Evolutionary conservation across 2,888 invertebrate genomes (phyloP).

Genomic region (Helicoverpa assulta): DNA sequence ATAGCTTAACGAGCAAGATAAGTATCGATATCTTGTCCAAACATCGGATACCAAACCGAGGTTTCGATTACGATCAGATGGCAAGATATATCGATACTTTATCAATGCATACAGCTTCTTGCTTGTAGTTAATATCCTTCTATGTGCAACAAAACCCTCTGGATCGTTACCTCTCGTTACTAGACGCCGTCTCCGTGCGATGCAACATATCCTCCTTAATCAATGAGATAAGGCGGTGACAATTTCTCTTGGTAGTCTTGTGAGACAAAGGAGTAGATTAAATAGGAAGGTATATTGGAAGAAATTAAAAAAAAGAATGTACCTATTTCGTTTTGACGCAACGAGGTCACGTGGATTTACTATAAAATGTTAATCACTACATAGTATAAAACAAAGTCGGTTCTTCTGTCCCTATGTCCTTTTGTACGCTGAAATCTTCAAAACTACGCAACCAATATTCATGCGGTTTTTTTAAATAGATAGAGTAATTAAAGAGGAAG

Average conservation of each 20-base stretch:
- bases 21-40: conserved; percentile 12
- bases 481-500: no score
- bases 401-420: no score
- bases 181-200: conserved; percentile 16
- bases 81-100: neutral
- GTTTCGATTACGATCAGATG: conserved; percentile 14
- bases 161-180: conserved; percentile 24
- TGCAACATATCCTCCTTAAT: conserved; percentile 62
- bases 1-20: conserved; percentile 18
- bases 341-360: no score
- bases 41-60: conserved; percentile 17
- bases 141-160: conserved; percentile 21
- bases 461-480: no score
- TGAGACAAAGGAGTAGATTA: conserved; percentile 29
- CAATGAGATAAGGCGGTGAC: conserved; percentile 65
- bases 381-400: no score
- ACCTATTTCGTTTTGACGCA: no score
- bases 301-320: neutral
- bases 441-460: no score
- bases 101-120: neutral
- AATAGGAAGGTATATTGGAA: conserved; percentile 8
- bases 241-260: conserved; percentile 19
- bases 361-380: no score
- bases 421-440: no score
- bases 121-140: conserved; percentile 2